phyloP scores from a whole-genome alignment of 2,113 vertebrate species.

The Australoheros scitulus region DNA sequence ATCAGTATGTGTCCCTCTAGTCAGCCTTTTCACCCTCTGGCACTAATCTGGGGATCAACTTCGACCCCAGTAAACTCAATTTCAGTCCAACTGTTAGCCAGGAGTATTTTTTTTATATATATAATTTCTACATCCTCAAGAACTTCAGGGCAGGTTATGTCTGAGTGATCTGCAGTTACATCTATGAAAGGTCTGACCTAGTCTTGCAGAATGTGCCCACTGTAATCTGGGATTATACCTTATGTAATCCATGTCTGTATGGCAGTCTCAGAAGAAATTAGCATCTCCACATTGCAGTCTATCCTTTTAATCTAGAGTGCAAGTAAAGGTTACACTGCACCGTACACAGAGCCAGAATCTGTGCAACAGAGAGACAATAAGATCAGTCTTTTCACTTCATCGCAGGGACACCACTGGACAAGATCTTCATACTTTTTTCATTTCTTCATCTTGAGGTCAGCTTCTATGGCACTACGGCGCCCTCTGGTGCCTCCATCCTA shows the following conservation, averaged over 20 bases:
- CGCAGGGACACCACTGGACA: not conserved
- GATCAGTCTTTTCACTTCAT: constrained; percentile 15
- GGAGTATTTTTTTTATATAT: not conserved
- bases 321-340: constrained; percentile 45
- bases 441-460: constrained; percentile 99
- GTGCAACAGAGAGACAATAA: constrained; percentile 15
- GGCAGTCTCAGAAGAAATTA: constrained; percentile 39
- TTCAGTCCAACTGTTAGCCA: constrained; percentile 2
- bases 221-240: constrained; percentile 64
- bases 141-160: constrained; percentile 28
- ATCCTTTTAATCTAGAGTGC: constrained; percentile 41
- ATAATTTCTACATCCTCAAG: constrained; percentile 6
- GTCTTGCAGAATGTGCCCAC: constrained; percentile 40
- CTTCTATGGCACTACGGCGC: constrained; percentile 97
- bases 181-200: constrained; percentile 48
- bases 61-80: not conserved
- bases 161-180: constrained; percentile 39
- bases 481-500: constrained; percentile 96
- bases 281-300: constrained; percentile 27
- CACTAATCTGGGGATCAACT: constrained; percentile 6
- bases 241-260: constrained; percentile 58
- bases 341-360: constrained; percentile 15
- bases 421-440: constrained; percentile 50
- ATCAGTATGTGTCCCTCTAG: not conserved
- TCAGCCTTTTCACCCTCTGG: constrained; percentile 45